phyloP scores from a whole-genome alignment of 2,113 vertebrate genomes.

The Tragelaphus strepsiceros region DNA sequence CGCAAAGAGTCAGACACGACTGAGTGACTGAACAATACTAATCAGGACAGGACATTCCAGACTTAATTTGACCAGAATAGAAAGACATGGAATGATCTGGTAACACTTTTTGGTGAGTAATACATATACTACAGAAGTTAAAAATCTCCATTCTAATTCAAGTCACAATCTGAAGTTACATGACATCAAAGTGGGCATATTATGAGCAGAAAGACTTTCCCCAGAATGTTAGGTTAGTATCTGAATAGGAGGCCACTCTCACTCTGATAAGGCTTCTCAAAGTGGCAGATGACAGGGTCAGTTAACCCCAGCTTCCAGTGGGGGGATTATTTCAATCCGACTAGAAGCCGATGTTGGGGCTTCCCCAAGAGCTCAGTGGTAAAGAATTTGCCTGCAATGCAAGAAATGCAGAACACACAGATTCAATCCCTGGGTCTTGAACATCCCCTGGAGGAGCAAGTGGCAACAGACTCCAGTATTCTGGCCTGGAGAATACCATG shows the following conservation, averaged over 20 bases:
- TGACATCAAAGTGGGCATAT: fast-evolving
- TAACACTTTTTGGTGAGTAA: neutral
- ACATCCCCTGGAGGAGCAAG: neutral
- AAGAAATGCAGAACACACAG: neutral
- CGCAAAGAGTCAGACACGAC: neutral
- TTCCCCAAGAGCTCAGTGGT: too few relatives aligned
- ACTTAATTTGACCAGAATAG: neutral
- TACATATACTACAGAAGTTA: neutral
- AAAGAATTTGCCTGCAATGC: neutral
- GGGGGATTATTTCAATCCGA: neutral
- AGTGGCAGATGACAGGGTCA: too few relatives aligned
- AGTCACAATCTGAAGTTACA: neutral
- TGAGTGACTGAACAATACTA: neutral
- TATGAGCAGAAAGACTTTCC: too few relatives aligned
- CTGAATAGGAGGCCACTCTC: neutral
- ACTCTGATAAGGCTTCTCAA: neutral
- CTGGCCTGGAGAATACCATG: neutral
- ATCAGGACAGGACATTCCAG: neutral
- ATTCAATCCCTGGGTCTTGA: neutral
- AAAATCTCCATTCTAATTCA: neutral
- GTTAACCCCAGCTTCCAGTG: fast-evolving
- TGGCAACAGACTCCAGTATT: neutral
- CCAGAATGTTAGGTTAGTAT: neutral
- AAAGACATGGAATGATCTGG: neutral
- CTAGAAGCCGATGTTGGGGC: neutral